Percentiles rank a stretch among this genome's conserved stretches.
Evolutionary conservation across 1,140 invertebrate species (phyloP).

Genomic region (Kradibia gibbosae): DNA sequence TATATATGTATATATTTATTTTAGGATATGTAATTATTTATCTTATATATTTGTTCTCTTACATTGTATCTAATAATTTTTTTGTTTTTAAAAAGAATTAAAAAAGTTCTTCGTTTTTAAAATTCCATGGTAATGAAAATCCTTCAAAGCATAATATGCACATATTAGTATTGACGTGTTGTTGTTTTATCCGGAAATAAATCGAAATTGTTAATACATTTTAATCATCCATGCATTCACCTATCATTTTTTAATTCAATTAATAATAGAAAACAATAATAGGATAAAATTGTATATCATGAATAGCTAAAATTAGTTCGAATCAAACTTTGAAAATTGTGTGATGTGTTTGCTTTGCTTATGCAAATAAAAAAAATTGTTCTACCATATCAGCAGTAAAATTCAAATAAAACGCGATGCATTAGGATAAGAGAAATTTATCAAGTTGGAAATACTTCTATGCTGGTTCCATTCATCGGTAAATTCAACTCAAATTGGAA

Average conservation of each 20-base stretch:
- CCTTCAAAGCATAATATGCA: conserved; percentile 3
- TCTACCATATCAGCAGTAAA: background rate
- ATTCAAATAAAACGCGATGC: conserved; percentile 3
- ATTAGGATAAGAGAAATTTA: background rate
- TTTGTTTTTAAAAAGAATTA: no score
- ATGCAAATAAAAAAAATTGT: background rate
- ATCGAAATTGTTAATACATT: conserved; percentile 48
- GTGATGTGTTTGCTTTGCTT: background rate
- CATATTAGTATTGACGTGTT: conserved; percentile 2
- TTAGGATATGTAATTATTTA: no score
- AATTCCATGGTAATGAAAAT: conserved; percentile 33
- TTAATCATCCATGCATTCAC: background rate
- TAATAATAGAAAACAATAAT: conserved; percentile 1
- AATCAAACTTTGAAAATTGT: background rate
- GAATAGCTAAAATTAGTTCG: background rate
- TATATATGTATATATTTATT: no score
- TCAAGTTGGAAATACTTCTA: background rate
- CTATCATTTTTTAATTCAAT: background rate
- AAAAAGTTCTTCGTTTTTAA: no score
- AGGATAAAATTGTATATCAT: background rate
- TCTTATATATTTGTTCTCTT: no score
- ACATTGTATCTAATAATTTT: no score
- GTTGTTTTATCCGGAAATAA: conserved; percentile 44
- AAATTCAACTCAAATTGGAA: conserved; percentile 31
- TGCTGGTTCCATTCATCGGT: conserved; percentile 20